These are phyloP conservation scores for Chionoecetes opilio DNA, from an alignment of 1,140 invertebrate genomes.

Conservation along the genomic window DNA sequence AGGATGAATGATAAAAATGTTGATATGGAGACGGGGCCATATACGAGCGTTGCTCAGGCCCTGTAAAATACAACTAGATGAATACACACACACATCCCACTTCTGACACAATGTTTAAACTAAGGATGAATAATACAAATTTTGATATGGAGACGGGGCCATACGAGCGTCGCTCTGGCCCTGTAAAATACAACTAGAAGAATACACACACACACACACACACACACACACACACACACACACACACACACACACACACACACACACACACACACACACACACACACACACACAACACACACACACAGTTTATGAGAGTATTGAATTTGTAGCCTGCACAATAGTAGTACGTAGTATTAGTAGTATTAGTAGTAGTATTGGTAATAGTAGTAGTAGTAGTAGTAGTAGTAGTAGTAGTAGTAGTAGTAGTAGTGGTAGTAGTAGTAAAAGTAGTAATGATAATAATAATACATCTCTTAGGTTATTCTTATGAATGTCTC, in stretches of 20 bases:
- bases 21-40: too few relatives aligned
- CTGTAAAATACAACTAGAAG: too few relatives aligned
- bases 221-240: slow-evolving; percentile 18
- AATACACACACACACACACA: neutral
- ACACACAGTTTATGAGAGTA: neutral
- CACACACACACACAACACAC: too few relatives aligned
- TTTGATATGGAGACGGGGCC: too few relatives aligned
- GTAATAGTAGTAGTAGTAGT: neutral
- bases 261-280: neutral
- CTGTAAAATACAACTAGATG: too few relatives aligned
- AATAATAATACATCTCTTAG: neutral
- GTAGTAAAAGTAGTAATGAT: slow-evolving; percentile 18
- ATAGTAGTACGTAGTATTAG: neutral
- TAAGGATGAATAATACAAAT: too few relatives aligned
- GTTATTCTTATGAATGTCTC: neutral
- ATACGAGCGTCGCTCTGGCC: too few relatives aligned
- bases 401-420: slow-evolving; percentile 11
- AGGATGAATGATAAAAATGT: too few relatives aligned
- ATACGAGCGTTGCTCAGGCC: too few relatives aligned
- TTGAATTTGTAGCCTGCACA: too few relatives aligned
- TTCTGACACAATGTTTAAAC: too few relatives aligned
- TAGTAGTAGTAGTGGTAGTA: neutral
- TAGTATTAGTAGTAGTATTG: neutral
- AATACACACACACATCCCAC: too few relatives aligned
- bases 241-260: slow-evolving; percentile 18